phyloP scores from a whole-genome alignment of 2,888 invertebrate genomes.

The Cactoblastis cactorum region DNA sequence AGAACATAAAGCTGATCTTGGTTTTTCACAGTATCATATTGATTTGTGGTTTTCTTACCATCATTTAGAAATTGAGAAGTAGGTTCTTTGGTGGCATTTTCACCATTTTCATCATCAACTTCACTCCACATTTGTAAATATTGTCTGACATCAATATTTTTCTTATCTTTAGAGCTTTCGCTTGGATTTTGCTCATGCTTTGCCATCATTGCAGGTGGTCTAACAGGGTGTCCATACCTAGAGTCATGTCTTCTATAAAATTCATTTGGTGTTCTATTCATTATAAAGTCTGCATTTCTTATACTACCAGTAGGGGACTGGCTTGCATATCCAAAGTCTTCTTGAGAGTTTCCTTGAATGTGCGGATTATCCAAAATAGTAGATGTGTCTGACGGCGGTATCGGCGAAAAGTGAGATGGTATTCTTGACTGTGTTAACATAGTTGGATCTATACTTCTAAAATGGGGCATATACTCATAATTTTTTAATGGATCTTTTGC shows the following conservation, averaged over 20 bases:
- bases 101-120: conserved; percentile 64
- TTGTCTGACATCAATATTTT: conserved; percentile 65
- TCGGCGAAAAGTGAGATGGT: conserved; percentile 65
- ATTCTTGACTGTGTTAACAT: conserved; percentile 45
- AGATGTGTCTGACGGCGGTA: conserved; percentile 69
- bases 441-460: conserved; percentile 52
- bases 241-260: conserved; percentile 53
- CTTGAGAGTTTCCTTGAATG: conserved; percentile 51
- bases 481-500: conserved; percentile 57
- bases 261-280: conserved; percentile 50
- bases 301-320: conserved; percentile 67
- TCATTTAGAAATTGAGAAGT: conserved; percentile 33
- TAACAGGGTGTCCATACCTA: conserved; percentile 43
- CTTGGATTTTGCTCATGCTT: conserved; percentile 37
- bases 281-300: conserved; percentile 59
- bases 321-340: conserved; percentile 74
- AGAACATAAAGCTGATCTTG: conserved; percentile 72
- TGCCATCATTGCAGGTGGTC: conserved; percentile 34
- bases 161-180: conserved; percentile 44
- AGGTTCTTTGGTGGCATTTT: conserved; percentile 43
- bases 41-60: conserved; percentile 32
- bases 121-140: conserved; percentile 77
- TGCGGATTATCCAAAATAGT: conserved; percentile 62
- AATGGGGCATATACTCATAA: conserved; percentile 55
- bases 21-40: conserved; percentile 40